phyloP scores from a whole-genome alignment of 2,888 invertebrate species.

The Brachycybe producta region DNA sequence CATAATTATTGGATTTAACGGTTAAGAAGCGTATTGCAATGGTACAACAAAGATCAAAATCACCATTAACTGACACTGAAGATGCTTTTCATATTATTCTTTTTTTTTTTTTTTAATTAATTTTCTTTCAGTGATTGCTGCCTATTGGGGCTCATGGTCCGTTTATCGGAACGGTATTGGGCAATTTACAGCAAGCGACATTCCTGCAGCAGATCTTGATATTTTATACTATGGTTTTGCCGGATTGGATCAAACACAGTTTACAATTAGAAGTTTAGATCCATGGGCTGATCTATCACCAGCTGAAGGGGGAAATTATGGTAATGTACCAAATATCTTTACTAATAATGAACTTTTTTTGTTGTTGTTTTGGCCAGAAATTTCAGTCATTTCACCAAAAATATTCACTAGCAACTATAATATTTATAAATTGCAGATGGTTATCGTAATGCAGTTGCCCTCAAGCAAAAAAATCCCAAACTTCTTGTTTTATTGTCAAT shows the following conservation, averaged over 20 bases:
- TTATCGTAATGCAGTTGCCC: slow-evolving; percentile 7
- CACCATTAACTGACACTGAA: too few species aligned
- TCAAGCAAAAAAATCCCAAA: slow-evolving; percentile 4
- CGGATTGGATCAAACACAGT: slow-evolving; percentile 7
- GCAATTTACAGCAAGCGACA: slow-evolving; percentile 1
- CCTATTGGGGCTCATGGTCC: slow-evolving; percentile 19
- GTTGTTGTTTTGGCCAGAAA: too few species aligned
- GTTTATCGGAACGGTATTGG: slow-evolving; percentile 8
- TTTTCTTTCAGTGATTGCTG: slow-evolving; percentile 10
- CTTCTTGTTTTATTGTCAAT: slow-evolving; percentile 11
- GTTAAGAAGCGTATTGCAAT: too few species aligned
- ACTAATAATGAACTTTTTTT: not conserved
- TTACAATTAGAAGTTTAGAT: slow-evolving; percentile 12
- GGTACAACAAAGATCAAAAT: too few species aligned
- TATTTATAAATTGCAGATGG: slow-evolving; percentile 14
- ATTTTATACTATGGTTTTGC: slow-evolving; percentile 16
- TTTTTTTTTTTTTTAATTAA: too few species aligned
- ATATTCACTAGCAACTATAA: too few species aligned
- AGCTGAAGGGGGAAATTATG: slow-evolving; percentile 9
- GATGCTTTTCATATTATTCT: too few species aligned
- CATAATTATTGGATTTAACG: too few species aligned
- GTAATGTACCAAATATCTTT: slow-evolving; percentile 7
- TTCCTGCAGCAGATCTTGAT: slow-evolving; percentile 11
- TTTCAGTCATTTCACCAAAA: too few species aligned
- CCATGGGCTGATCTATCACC: slow-evolving; percentile 16